Conservation (phyloP, 92 coral and sea anemone species). For the Palythoa caribaeorum region DNA sequence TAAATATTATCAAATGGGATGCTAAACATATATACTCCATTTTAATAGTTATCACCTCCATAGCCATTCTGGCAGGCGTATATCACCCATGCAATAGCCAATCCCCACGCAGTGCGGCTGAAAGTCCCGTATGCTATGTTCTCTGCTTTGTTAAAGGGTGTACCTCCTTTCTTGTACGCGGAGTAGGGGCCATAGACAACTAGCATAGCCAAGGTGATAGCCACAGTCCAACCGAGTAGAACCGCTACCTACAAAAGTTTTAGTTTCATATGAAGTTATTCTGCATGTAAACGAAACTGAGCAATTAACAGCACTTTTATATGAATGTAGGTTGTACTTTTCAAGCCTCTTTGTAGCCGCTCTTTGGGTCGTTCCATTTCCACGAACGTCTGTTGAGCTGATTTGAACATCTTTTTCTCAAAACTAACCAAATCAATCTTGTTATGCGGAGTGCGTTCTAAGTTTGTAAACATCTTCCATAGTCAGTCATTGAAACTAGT, state of each 20-base stretch:
- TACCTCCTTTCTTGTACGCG: slow-evolving; percentile 56
- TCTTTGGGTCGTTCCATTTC: no score
- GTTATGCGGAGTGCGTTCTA: no score
- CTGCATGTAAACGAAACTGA: not conserved
- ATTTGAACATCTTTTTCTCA: no score
- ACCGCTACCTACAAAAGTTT: slow-evolving; percentile 44
- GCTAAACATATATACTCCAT: not conserved
- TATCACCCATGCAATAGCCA: slow-evolving; percentile 92
- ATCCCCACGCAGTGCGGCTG: slow-evolving; percentile 78
- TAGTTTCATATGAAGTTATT: not conserved
- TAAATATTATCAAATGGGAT: no score
- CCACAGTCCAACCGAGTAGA: slow-evolving; percentile 71
- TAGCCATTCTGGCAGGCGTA: slow-evolving; percentile 90
- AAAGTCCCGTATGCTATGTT: slow-evolving; percentile 80
- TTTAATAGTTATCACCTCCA: slow-evolving; percentile 67
- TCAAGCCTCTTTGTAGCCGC: no score
- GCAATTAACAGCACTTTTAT: no score
- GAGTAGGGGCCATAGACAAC: slow-evolving; percentile 82
- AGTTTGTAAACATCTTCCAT: no score
- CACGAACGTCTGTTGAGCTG: no score
- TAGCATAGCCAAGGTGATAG: slow-evolving; percentile 61
- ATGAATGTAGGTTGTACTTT: no score
- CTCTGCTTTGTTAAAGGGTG: slow-evolving; percentile 73
- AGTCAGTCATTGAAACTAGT: no score
- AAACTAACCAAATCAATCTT: no score